phyloP scores from a whole-genome alignment of 2,113 vertebrate species.

The Coptodon rendalli region DNA sequence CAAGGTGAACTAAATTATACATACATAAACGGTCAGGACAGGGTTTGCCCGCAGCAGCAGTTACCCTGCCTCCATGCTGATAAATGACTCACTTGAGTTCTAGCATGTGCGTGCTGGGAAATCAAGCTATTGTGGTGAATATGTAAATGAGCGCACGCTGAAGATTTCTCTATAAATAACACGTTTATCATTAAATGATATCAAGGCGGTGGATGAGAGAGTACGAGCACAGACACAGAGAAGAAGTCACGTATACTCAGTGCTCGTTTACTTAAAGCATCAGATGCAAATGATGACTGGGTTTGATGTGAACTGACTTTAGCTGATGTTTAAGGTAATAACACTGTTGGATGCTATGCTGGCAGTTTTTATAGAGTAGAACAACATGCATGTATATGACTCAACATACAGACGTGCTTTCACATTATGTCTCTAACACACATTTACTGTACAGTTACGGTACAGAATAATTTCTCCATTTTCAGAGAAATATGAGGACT shows the following conservation, averaged over 20 bases:
- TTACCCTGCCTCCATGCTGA: neutral
- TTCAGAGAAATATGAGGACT: neutral
- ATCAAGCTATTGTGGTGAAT: neutral
- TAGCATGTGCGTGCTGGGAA: neutral
- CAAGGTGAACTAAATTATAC: neutral
- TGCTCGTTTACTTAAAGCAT: neutral
- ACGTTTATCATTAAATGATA: neutral
- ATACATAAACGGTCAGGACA: neutral
- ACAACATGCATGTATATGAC: accelerated
- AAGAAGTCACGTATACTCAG: neutral
- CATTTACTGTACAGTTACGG: neutral
- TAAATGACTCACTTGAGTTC: neutral
- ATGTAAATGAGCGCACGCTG: neutral
- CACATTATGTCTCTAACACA: neutral
- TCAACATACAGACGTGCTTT: neutral
- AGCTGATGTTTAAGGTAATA: neutral
- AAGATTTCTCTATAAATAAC: neutral
- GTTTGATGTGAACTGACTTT: neutral
- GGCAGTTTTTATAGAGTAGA: neutral
- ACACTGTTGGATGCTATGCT: neutral
- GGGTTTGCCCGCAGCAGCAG: neutral
- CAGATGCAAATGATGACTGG: neutral
- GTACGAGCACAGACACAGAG: neutral
- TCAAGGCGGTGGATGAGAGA: neutral
- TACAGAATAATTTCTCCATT: neutral